Conservation (phyloP, 2,888 invertebrate genomes). For the Lacanobia oleracea region DNA sequence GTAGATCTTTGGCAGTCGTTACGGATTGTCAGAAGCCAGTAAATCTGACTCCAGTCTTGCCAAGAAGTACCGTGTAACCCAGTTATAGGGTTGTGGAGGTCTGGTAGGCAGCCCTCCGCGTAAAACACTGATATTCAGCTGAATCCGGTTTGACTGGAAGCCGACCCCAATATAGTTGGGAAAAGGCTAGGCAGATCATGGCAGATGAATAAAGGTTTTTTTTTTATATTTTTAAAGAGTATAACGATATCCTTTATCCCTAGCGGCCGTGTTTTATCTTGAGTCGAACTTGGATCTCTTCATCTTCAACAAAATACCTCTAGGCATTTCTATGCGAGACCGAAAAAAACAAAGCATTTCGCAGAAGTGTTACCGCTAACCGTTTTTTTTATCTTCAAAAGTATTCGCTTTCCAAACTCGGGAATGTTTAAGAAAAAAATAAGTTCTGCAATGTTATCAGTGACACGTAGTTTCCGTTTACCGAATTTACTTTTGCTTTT, state of each 20-base stretch:
- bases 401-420: constrained; percentile 24
- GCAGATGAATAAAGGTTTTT: too few relatives aligned
- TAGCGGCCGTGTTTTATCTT: constrained; percentile 3
- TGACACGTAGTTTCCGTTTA: constrained; percentile 55
- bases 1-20: too few relatives aligned
- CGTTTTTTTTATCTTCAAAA: constrained; percentile 43
- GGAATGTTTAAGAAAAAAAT: constrained; percentile 29
- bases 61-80: too few relatives aligned
- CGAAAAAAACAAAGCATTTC: constrained; percentile 16
- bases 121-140: too few relatives aligned
- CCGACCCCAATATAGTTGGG: too few relatives aligned
- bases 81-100: too few relatives aligned
- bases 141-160: too few relatives aligned
- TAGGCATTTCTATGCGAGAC: constrained; percentile 4
- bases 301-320: neutral
- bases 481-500: constrained; percentile 49
- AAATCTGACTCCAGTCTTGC: too few relatives aligned
- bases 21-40: too few relatives aligned
- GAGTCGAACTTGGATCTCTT: neutral
- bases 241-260: neutral
- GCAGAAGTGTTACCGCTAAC: constrained; percentile 32
- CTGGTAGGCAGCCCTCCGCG: too few relatives aligned
- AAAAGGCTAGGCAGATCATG: too few relatives aligned
- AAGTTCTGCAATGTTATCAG: constrained; percentile 50
- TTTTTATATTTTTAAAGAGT: neutral